Evolutionary conservation across 1,140 invertebrate genomes (phyloP).

Genomic region (Trichonephila inaurata): DNA sequence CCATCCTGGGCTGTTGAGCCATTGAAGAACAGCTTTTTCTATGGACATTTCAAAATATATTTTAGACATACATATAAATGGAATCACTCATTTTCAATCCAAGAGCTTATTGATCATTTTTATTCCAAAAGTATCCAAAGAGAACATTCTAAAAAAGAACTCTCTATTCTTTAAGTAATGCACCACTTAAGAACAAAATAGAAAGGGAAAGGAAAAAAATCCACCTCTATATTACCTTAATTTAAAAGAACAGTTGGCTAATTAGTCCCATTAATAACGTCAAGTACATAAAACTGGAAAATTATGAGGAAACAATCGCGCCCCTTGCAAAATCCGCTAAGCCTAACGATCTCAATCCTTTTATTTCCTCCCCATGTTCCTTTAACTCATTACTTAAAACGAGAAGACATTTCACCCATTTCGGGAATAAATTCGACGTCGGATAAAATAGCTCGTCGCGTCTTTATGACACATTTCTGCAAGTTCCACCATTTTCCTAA

Average conservation of each 20-base stretch:
- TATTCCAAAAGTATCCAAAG: no score
- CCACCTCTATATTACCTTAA: neutral
- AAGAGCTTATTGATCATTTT: no score
- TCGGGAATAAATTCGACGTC: constrained; percentile 35
- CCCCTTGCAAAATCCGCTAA: neutral
- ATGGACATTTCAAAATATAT: no score
- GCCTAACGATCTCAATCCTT: constrained; percentile 19
- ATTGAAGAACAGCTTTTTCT: no score
- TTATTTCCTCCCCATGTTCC: neutral
- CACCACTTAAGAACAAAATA: neutral
- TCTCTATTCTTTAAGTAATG: no score
- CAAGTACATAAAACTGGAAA: neutral
- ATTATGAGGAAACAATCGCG: neutral
- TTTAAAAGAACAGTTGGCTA: neutral
- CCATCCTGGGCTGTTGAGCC: no score
- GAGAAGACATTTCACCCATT: neutral
- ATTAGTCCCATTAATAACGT: neutral
- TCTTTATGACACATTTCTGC: constrained; percentile 57
- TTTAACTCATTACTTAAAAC: constrained; percentile 38
- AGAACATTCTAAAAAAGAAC: no score
- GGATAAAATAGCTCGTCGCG: constrained; percentile 55
- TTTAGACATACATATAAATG: no score
- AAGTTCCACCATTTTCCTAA: constrained; percentile 65
- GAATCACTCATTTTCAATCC: no score
- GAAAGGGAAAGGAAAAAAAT: neutral